These are phyloP conservation scores for Magallana ariakensis DNA, from an alignment of 1,140 invertebrate genomes.

Conservation along the genomic window DNA sequence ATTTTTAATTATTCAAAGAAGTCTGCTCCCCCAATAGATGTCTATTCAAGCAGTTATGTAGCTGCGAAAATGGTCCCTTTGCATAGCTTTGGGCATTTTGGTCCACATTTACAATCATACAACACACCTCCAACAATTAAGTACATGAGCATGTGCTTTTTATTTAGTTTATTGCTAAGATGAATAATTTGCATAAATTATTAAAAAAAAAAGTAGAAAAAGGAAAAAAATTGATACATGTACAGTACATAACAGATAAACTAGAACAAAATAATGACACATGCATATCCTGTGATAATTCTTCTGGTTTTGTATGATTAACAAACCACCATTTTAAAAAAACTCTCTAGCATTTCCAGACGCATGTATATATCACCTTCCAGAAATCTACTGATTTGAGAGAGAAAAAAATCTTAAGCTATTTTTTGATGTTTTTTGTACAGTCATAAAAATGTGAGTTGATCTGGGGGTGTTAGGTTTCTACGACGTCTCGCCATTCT, in stretches of 20 bases:
- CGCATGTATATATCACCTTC: background rate
- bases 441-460: conserved; percentile 9
- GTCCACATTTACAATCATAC: background rate
- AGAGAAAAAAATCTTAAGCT: conserved; percentile 19
- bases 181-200: background rate
- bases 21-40: too few relatives aligned
- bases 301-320: background rate
- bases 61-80: background rate
- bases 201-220: background rate
- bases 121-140: background rate
- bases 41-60: too few relatives aligned
- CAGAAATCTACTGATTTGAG: conserved; percentile 3
- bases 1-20: background rate
- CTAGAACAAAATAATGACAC: background rate
- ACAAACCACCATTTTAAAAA: background rate
- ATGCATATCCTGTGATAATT: background rate
- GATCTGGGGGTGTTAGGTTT: background rate
- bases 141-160: background rate
- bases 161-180: background rate
- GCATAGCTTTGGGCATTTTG: background rate
- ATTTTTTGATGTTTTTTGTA: background rate
- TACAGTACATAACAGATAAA: background rate
- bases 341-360: conserved; percentile 14
- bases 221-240: background rate
- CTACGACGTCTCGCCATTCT: conserved; percentile 12